Evolutionary conservation across 2,888 invertebrate genomes (phyloP).

Genomic region (Chouioia cunea): DNA sequence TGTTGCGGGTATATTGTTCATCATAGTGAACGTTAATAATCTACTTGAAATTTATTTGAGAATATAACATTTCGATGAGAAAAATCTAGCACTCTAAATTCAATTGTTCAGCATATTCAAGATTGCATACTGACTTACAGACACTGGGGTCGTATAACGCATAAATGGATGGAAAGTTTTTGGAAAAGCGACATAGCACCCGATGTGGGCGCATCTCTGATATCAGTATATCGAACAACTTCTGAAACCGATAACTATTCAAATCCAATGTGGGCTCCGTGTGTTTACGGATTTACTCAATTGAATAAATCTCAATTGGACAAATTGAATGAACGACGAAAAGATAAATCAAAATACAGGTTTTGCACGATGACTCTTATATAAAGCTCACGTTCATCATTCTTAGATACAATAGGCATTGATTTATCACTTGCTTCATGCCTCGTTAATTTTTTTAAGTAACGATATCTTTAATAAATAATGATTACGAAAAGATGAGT

Average conservation of each 20-base stretch:
- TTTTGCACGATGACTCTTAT: conserved; percentile 54
- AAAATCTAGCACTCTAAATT: no score
- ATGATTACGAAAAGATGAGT: neutral
- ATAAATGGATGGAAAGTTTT: conserved; percentile 66
- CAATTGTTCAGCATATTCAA: no score
- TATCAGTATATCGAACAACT: conserved; percentile 67
- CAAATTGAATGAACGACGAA: conserved; percentile 50
- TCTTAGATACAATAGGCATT: conserved; percentile 13
- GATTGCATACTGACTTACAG: conserved; percentile 51
- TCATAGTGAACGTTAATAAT: no score
- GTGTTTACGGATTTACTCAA: conserved; percentile 68
- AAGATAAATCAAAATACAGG: conserved; percentile 66
- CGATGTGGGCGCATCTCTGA: conserved; percentile 70
- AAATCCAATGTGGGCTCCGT: conserved; percentile 67
- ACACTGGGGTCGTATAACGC: conserved; percentile 60
- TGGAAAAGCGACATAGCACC: conserved; percentile 71
- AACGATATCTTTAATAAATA: neutral
- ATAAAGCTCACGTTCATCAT: conserved; percentile 1
- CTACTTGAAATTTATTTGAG: no score
- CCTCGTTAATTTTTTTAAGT: neutral
- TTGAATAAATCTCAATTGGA: conserved; percentile 55
- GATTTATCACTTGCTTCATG: conserved; percentile 11
- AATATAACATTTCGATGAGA: no score
- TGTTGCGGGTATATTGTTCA: no score
- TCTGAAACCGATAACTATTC: conserved; percentile 58